These are phyloP conservation scores for Danaus melanippus DNA, from an alignment of 1,140 invertebrate species.

Conservation along the genomic window DNA sequence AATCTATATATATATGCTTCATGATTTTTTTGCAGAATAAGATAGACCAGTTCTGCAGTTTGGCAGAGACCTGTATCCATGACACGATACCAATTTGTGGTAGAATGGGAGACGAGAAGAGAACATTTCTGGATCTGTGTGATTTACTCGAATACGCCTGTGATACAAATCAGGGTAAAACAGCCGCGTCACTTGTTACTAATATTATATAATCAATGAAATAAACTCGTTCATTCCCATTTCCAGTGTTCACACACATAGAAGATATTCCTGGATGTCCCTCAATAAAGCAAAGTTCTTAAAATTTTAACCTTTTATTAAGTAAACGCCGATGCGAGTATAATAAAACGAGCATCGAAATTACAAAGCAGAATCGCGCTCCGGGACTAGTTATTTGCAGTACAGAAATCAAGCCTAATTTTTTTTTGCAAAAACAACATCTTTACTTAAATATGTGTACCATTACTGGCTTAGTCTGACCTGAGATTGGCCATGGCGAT, in stretches of 20 bases:
- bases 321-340: no score
- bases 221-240: constrained; percentile 3
- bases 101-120: constrained; percentile 44
- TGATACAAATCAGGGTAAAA: constrained; percentile 41
- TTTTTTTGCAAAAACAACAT: constrained; percentile 56
- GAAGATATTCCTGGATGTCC: constrained; percentile 48
- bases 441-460: constrained; percentile 70
- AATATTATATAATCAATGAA: background rate
- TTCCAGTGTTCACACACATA: constrained; percentile 49
- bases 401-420: constrained; percentile 36
- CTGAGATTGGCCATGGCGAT: constrained; percentile 45
- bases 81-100: constrained; percentile 60
- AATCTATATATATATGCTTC: background rate
- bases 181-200: background rate
- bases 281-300: no score
- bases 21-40: constrained; percentile 41
- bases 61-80: constrained; percentile 52
- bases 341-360: background rate
- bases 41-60: constrained; percentile 45
- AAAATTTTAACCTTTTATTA: no score
- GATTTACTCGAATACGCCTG: constrained; percentile 56
- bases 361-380: constrained; percentile 8
- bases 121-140: constrained; percentile 53
- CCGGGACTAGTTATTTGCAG: constrained; percentile 19
- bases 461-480: constrained; percentile 65